phyloP scores from a whole-genome alignment of 2,113 vertebrate species.

The Irena cyanogastra region DNA sequence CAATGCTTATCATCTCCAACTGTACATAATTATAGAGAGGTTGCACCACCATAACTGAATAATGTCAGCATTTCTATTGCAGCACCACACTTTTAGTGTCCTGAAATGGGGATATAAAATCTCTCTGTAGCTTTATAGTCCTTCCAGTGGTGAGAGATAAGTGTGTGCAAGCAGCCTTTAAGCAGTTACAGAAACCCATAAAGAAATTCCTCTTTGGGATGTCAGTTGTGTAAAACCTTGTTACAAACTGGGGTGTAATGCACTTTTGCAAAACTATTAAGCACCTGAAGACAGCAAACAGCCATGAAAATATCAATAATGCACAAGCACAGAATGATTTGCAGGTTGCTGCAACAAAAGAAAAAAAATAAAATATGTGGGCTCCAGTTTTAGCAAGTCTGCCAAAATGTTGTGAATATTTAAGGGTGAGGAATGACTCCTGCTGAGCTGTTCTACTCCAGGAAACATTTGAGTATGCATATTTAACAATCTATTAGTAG shows the following conservation, averaged over 20 bases:
- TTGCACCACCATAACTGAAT: conserved; percentile 11
- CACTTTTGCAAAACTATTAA: not conserved
- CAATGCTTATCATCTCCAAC: conserved; percentile 26
- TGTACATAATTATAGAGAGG: not conserved
- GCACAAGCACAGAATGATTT: not conserved
- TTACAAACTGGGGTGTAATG: not conserved
- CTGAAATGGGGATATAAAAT: conserved; percentile 18
- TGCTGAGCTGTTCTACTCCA: not conserved
- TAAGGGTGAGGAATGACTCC: not conserved
- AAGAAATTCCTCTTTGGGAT: not conserved
- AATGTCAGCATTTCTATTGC: conserved; percentile 1
- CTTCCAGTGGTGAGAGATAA: not conserved
- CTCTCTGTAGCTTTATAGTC: conserved; percentile 11
- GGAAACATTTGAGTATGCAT: not conserved
- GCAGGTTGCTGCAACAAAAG: not conserved
- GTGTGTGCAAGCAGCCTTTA: not conserved
- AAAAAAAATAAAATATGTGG: not conserved
- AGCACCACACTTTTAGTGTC: not conserved
- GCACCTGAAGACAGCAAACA: not conserved
- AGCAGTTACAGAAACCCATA: not conserved
- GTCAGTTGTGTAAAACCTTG: not conserved
- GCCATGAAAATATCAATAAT: not conserved
- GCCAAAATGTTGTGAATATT: not conserved
- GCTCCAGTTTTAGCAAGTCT: not conserved
- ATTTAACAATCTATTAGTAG: conserved; percentile 34